Base-by-base conservation (phyloP, 2,888 invertebrate species). In the Amblyteles armatorius region DNA sequence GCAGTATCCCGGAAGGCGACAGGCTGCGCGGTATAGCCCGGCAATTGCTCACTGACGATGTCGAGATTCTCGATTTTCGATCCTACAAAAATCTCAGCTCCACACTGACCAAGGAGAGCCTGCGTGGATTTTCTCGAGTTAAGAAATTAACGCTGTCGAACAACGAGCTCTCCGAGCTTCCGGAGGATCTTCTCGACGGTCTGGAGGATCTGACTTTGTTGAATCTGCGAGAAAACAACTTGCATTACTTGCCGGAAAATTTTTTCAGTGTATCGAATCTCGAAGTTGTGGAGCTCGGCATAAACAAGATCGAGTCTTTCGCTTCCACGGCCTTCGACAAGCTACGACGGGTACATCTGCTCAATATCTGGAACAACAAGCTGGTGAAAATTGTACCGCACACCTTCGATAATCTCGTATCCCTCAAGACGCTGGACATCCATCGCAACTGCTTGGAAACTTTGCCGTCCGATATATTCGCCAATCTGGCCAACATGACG, bases 361-460 rank as follows among this genome's bases (percentile, higher is more conserved):
- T 97, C 74, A 96, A 96, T 89, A 92, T 97, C 48, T 96, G 96
- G 96, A 95, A 95, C 89, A 97, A 97, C 91, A 95, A 95, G 88
- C 94, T 97, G 79, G 95, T 94, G 33, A 95, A 95, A 93, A 94
- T 97, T 55, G 95, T 95, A 19, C 94, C 95, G 84, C 94, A 95
- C 81, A 94, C 96, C 84, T 97, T 97, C 90, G 95, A 95, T 44
- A 95, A 96, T 68, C 94, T 96, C 2, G 94, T 94, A 44, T 95
- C 95, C 0, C 94, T 98, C 4, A 94, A 95, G 88, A 95, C 95
- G 86, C 94, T 98, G 84, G 97, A 97, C 94, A 92, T 98, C 78
- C 96, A 96, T 88, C 94, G 95, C 16, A 97, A 97, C 92, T 94
- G 95, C 72, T 94, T 97, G 87, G 95, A 95, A 80, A 94, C 94